Conservation (phyloP, 2,797 vertebrate genomes). For the Danio jaintianensis region DNA sequence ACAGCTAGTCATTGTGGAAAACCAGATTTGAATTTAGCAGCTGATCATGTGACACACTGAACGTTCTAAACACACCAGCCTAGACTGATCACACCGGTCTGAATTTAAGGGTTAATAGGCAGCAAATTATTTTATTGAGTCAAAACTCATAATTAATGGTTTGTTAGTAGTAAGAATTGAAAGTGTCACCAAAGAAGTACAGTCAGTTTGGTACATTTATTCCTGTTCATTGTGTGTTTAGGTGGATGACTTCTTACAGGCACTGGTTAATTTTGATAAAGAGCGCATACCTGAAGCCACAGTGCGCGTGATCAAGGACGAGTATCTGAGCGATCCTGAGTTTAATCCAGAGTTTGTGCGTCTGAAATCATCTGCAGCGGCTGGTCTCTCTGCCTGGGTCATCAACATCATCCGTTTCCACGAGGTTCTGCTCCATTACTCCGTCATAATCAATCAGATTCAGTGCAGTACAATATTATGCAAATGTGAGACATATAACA, state of each 20-base stretch:
- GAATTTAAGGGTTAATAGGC: no score
- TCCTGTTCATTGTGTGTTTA: slow-evolving; percentile 62
- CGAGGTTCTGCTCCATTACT: slow-evolving; percentile 65
- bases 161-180: no score
- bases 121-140: no score
- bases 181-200: no score
- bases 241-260: slow-evolving; percentile 81
- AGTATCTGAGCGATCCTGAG: slow-evolving; percentile 79
- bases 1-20: no score
- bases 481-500: no score
- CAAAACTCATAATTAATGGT: no score
- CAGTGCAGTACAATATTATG: neutral
- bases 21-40: no score
- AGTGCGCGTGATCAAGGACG: slow-evolving; percentile 77
- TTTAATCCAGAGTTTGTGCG: slow-evolving; percentile 84
- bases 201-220: neutral
- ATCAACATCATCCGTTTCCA: slow-evolving; percentile 83
- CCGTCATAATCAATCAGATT: neutral
- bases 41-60: no score
- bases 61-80: no score
- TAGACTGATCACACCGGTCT: no score
- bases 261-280: slow-evolving; percentile 83
- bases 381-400: slow-evolving; percentile 79
- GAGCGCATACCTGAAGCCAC: slow-evolving; percentile 78
- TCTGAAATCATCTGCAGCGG: slow-evolving; percentile 80